phyloP scores from a whole-genome alignment of 2,113 vertebrate genomes.

The Romanogobio albipinnatus region DNA sequence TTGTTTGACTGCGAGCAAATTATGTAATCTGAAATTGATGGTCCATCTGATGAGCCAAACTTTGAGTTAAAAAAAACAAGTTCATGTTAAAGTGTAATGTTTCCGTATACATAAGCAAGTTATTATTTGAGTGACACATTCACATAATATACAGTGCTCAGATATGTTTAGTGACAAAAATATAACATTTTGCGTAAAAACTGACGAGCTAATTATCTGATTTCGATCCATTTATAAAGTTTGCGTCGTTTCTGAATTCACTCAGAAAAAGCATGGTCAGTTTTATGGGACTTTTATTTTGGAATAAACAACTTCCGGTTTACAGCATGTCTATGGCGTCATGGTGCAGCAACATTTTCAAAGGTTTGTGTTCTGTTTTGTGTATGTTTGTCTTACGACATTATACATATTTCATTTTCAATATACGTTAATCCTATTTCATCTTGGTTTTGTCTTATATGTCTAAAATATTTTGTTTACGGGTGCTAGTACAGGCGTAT shows the following conservation, averaged over 20 bases:
- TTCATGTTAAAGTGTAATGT: neutral
- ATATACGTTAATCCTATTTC: neutral
- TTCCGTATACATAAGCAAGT: neutral
- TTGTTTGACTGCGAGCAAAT: neutral
- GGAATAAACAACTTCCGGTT: constrained; percentile 9
- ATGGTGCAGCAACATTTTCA: neutral
- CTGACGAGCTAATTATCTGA: too few relatives aligned
- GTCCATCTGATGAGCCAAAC: too few relatives aligned
- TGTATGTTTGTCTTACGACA: neutral
- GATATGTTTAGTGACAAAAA: neutral
- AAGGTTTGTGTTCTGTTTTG: constrained; percentile 6
- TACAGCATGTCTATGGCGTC: neutral
- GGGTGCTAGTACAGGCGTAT: too few relatives aligned
- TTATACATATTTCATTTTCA: neutral
- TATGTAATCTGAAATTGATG: neutral
- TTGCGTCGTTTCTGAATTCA: neutral
- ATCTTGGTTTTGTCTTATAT: neutral
- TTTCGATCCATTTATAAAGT: neutral
- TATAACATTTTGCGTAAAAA: neutral
- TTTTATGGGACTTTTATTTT: constrained; percentile 39
- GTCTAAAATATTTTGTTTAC: neutral
- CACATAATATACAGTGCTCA: neutral
- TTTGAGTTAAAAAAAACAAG: neutral
- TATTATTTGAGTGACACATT: neutral
- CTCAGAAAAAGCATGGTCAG: neutral